Percentiles rank a stretch among this genome's conserved stretches.
Conservation (phyloP, 2,113 vertebrate species). For the Rostratula benghalensis region DNA sequence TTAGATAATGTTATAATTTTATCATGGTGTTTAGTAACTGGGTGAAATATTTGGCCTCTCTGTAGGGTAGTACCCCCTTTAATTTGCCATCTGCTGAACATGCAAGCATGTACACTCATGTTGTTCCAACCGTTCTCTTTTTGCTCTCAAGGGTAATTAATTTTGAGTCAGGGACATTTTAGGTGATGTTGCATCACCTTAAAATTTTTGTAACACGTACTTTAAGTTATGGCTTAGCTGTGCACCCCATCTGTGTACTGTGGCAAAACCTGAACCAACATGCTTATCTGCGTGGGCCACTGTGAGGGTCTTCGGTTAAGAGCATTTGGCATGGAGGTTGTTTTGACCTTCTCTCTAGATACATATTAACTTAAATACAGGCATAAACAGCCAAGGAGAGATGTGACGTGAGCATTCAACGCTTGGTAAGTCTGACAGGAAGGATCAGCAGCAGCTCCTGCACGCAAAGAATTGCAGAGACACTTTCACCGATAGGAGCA, state of each 20-base stretch:
- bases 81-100: background rate
- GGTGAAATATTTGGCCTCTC: slow-evolving; percentile 22
- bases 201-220: background rate
- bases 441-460: slow-evolving; percentile 26
- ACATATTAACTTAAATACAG: background rate
- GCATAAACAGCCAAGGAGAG: background rate
- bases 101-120: background rate
- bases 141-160: background rate
- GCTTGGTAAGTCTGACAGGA: slow-evolving; percentile 14
- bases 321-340: background rate
- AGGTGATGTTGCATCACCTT: background rate
- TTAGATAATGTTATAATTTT: background rate
- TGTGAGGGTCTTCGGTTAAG: background rate
- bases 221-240: background rate
- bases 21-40: background rate
- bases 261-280: background rate
- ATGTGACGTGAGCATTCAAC: background rate
- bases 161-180: background rate
- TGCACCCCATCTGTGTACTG: background rate
- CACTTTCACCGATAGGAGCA: slow-evolving; percentile 1
- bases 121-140: background rate
- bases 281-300: background rate
- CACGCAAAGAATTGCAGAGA: background rate
- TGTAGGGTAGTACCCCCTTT: background rate
- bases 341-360: slow-evolving; percentile 39